phyloP scores from a whole-genome alignment of 2,888 invertebrate species.

The Polylopha cassiicola region DNA sequence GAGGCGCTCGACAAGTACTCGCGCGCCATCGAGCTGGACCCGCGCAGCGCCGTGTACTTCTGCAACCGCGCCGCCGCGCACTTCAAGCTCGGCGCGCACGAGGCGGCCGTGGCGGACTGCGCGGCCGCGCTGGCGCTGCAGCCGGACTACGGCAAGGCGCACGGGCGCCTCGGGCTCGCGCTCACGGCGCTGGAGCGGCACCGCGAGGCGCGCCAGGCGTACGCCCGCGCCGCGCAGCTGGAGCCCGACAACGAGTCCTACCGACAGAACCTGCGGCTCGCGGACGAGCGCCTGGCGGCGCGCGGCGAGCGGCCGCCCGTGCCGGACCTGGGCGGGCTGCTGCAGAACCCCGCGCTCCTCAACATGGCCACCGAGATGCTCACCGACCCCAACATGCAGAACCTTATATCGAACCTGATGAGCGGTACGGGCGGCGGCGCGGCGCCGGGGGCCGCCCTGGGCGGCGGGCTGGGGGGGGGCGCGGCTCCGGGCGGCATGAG shows the following conservation, averaged over 20 bases:
- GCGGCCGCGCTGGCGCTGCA: constrained; percentile 92
- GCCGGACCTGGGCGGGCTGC: constrained; percentile 80
- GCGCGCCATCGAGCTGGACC: constrained; percentile 92
- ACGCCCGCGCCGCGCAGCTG: constrained; percentile 90
- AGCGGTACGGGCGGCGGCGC: constrained; percentile 34
- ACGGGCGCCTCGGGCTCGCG: constrained; percentile 93
- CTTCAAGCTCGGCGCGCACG: constrained; percentile 90
- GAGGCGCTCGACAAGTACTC: constrained; percentile 92
- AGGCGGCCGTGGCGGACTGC: constrained; percentile 93
- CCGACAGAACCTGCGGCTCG: constrained; percentile 88
- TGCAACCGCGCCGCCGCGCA: constrained; percentile 98
- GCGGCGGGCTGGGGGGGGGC: constrained; percentile 33
- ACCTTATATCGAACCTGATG: constrained; percentile 81
- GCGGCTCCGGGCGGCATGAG: constrained; percentile 48
- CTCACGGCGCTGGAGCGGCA: constrained; percentile 89
- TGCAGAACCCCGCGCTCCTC: constrained; percentile 89
- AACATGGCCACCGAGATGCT: constrained; percentile 91
- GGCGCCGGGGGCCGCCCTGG: constrained; percentile 27
- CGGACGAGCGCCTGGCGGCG: constrained; percentile 82
- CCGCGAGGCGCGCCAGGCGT: constrained; percentile 90
- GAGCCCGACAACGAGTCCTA: constrained; percentile 96
- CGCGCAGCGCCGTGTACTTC: constrained; percentile 94
- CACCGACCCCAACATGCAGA: constrained; percentile 89
- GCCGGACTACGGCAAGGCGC: constrained; percentile 95
- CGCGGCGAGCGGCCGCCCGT: constrained; percentile 80